phyloP scores from a whole-genome alignment of 2,113 vertebrate genomes.

The Silurus meridionalis region DNA sequence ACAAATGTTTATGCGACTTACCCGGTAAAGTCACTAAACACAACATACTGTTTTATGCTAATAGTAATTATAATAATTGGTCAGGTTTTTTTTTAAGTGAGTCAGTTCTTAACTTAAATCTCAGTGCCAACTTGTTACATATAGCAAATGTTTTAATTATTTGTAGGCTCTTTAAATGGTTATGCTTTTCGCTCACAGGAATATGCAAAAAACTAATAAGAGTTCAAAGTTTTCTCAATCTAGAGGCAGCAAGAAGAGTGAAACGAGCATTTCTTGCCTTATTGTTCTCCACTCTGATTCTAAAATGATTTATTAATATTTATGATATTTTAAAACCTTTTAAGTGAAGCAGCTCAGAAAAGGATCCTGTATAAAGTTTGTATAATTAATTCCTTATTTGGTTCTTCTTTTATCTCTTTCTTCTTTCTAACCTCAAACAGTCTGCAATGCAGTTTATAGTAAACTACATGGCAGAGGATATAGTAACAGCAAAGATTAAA shows the following conservation, averaged over 20 bases:
- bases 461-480: conserved; percentile 67
- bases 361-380: neutral
- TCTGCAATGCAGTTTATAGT: conserved; percentile 67
- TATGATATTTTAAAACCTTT: neutral
- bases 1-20: conserved; percentile 63
- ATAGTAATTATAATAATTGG: neutral
- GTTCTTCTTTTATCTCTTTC: neutral
- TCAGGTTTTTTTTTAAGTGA: neutral
- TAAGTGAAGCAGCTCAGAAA: neutral
- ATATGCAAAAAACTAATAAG: neutral
- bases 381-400: neutral
- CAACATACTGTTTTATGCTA: neutral
- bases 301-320: neutral
- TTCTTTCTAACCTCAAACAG: conserved; percentile 39
- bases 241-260: neutral
- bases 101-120: neutral
- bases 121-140: neutral
- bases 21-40: neutral
- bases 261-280: neutral
- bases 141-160: neutral
- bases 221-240: neutral
- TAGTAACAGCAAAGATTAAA: conserved; percentile 68
- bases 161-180: neutral
- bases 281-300: neutral
- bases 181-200: neutral